Conservation (phyloP, 2,888 invertebrate species). For the Pammene aurita region DNA sequence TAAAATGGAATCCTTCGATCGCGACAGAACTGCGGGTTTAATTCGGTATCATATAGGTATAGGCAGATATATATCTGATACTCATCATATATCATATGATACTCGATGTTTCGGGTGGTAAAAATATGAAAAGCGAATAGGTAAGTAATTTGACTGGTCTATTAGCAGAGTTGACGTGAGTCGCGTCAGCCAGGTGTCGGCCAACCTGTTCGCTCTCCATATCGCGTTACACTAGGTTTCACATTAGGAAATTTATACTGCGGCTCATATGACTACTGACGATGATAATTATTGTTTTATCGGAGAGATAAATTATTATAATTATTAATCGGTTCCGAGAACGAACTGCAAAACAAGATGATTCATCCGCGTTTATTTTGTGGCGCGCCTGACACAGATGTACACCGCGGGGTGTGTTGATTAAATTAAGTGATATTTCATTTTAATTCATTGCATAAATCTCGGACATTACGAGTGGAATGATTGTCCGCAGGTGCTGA, state of each 20-base stretch:
- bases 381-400: constrained; percentile 60
- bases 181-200: constrained; percentile 66
- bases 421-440: constrained; percentile 80
- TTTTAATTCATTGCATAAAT: constrained; percentile 76
- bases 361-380: constrained; percentile 71
- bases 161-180: constrained; percentile 70
- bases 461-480: constrained; percentile 68
- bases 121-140: constrained; percentile 36
- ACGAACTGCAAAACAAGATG: constrained; percentile 79
- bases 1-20: constrained; percentile 16
- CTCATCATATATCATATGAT: too few relatives aligned
- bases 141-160: constrained; percentile 53
- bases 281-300: constrained; percentile 80
- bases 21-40: constrained; percentile 17
- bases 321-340: constrained; percentile 78
- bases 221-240: constrained; percentile 80
- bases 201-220: constrained; percentile 70
- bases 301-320: constrained; percentile 76
- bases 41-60: not conserved
- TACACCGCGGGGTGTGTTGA: constrained; percentile 70
- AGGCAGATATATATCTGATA: too few relatives aligned
- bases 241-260: constrained; percentile 82
- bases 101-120: constrained; percentile 61
- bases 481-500: constrained; percentile 65
- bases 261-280: constrained; percentile 78